Evolutionary conservation across 2,797 vertebrate species (phyloP).

Genomic region (Sarcoramphus papa): DNA sequence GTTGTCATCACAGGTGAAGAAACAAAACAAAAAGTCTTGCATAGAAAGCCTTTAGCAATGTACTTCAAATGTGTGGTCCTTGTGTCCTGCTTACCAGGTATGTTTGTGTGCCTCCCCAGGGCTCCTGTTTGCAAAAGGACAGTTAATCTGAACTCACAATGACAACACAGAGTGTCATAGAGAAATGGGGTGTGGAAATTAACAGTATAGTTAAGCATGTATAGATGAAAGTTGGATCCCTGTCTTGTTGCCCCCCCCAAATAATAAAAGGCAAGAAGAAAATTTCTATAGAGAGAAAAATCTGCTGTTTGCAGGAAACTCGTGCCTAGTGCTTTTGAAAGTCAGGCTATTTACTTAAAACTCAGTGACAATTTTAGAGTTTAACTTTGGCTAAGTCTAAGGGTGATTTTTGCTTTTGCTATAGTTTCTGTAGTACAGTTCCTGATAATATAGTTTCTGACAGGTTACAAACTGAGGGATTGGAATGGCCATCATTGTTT

Average conservation of each 20-base stretch:
- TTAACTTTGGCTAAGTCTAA: not conserved
- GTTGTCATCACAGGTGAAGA: not conserved
- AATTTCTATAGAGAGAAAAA: not conserved
- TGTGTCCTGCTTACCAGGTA: rapidly evolving
- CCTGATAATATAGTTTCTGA: not conserved
- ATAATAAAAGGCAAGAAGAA: not conserved
- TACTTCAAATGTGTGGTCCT: not conserved
- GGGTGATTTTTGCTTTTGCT: not conserved
- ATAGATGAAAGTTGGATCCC: not conserved
- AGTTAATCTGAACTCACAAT: not conserved
- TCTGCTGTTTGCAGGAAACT: not conserved
- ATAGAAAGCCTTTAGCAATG: not conserved
- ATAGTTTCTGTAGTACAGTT: not conserved
- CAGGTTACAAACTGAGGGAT: not conserved
- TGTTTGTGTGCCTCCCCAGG: not conserved
- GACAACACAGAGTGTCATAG: too few relatives aligned
- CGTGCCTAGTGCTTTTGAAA: not conserved
- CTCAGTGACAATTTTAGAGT: not conserved
- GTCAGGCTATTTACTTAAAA: not conserved
- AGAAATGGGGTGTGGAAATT: not conserved
- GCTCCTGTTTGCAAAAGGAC: not conserved
- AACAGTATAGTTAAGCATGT: not conserved
- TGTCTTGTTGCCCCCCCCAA: not conserved
- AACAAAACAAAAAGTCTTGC: not conserved
- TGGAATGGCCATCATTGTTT: not conserved